Percentiles rank a stretch among this genome's conserved stretches.
These are phyloP conservation scores for Hermaeophaga mercurialis DNA, from an alignment of 2,888 invertebrate genomes.

Conservation along the genomic window DNA sequence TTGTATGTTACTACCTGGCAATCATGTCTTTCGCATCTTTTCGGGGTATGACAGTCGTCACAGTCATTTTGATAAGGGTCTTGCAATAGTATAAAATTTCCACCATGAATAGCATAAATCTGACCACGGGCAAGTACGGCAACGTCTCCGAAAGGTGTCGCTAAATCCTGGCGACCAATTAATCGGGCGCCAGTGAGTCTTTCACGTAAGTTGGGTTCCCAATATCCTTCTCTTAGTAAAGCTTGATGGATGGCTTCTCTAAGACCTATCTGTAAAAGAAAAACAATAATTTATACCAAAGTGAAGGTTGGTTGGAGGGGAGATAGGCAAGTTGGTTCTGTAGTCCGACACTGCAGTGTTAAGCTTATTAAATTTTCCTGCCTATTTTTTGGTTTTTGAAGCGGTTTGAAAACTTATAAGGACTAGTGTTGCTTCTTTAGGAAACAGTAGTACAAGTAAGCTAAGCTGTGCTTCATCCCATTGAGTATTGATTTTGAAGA, in stretches of 20 bases:
- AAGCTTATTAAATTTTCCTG: too few species aligned
- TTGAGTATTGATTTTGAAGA: too few species aligned
- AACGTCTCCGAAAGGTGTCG: slow-evolving; percentile 66
- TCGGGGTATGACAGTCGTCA: slow-evolving; percentile 57
- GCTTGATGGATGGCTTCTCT: slow-evolving; percentile 71
- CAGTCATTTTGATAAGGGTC: slow-evolving; percentile 56
- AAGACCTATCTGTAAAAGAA: slow-evolving; percentile 56
- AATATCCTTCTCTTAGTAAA: slow-evolving; percentile 64
- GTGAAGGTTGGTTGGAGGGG: too few species aligned
- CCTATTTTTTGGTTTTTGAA: too few species aligned
- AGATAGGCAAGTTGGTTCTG: too few species aligned
- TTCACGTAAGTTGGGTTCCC: slow-evolving; percentile 58
- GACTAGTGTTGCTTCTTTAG: too few species aligned
- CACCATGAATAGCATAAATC: slow-evolving; percentile 60
- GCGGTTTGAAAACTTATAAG: too few species aligned
- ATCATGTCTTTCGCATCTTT: slow-evolving; percentile 31
- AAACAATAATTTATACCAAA: not conserved
- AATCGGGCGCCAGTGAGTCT: slow-evolving; percentile 45
- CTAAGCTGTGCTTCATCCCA: too few species aligned
- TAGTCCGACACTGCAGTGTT: too few species aligned
- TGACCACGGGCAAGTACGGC: slow-evolving; percentile 69
- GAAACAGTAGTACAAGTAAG: too few species aligned
- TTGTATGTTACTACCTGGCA: slow-evolving; percentile 31
- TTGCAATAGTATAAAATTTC: slow-evolving; percentile 62
- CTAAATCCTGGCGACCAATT: slow-evolving; percentile 52